These are phyloP conservation scores for Operophtera brumata DNA, from an alignment of 2,888 invertebrate species.

Conservation along the genomic window DNA sequence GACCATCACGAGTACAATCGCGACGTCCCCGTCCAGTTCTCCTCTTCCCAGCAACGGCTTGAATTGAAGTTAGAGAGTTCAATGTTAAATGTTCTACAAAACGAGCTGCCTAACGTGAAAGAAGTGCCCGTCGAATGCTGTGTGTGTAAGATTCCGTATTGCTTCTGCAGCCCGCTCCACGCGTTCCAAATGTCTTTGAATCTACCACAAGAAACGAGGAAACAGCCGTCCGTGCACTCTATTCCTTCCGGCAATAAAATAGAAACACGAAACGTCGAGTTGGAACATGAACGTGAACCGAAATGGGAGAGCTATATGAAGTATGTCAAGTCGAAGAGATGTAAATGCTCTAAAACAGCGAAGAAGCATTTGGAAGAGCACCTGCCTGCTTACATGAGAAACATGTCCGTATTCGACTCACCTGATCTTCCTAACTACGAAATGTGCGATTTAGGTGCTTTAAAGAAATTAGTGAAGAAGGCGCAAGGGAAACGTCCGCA, in stretches of 20 bases:
- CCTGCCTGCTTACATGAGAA: constrained; percentile 65
- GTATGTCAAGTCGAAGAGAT: constrained; percentile 50
- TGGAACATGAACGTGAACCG: constrained; percentile 58
- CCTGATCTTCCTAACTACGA: constrained; percentile 59
- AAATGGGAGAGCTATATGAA: constrained; percentile 61
- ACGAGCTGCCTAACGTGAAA: constrained; percentile 54
- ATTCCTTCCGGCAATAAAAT: constrained; percentile 44
- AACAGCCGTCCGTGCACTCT: constrained; percentile 24
- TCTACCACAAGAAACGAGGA: constrained; percentile 3
- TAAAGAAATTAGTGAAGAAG: constrained; percentile 52
- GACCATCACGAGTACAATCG: constrained; percentile 54
- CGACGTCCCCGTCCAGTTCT: constrained; percentile 54
- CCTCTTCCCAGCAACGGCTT: constrained; percentile 44
- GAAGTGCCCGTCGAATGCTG: constrained; percentile 48
- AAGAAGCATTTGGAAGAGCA: constrained; percentile 62
- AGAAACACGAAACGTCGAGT: constrained; percentile 41
- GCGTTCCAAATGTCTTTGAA: constrained; percentile 28
- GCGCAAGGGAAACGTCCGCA: constrained; percentile 40
- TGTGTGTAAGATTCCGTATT: constrained; percentile 52
- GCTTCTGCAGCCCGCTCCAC: constrained; percentile 48
- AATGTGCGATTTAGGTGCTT: constrained; percentile 44
- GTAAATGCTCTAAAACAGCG: constrained; percentile 53
- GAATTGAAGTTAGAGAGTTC: constrained; percentile 64
- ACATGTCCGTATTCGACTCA: constrained; percentile 50
- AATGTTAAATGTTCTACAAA: constrained; percentile 60